Conservation (phyloP, 2,888 invertebrate species). For the Podotricha telesiphe region DNA sequence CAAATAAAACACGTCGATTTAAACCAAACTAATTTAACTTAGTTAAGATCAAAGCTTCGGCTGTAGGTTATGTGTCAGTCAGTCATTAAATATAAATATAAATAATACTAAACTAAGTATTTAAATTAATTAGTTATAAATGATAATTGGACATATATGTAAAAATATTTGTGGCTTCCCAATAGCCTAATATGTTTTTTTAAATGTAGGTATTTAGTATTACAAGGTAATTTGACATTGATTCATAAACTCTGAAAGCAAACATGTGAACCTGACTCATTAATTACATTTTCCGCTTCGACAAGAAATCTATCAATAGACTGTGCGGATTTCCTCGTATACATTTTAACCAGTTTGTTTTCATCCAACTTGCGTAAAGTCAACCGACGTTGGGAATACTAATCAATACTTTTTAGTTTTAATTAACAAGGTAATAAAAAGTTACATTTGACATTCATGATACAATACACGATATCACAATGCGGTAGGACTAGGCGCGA, state of each 20-base stretch:
- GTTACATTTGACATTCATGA: neutral
- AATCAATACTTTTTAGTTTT: neutral
- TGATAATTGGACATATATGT: no score
- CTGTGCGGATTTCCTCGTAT: constrained; percentile 31
- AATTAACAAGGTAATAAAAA: neutral
- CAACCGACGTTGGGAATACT: neutral
- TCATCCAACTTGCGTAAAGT: neutral
- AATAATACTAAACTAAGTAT: no score
- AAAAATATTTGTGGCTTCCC: no score
- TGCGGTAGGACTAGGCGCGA: no score
- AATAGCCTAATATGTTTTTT: no score
- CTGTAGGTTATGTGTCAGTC: no score
- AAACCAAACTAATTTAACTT: no score
- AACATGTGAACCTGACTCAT: constrained; percentile 15
- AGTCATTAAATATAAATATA: no score
- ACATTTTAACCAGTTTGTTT: constrained; percentile 15
- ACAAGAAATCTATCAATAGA: constrained; percentile 29
- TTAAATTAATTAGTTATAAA: no score
- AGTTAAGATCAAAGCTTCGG: no score
- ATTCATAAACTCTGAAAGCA: neutral
- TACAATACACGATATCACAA: neutral
- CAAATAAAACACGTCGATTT: no score
- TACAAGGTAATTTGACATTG: constrained; percentile 1
- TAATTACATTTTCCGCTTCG: constrained; percentile 29
- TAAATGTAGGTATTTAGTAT: no score